Conservation (phyloP, 2,113 vertebrate genomes). For the Rhipidura dahli region DNA sequence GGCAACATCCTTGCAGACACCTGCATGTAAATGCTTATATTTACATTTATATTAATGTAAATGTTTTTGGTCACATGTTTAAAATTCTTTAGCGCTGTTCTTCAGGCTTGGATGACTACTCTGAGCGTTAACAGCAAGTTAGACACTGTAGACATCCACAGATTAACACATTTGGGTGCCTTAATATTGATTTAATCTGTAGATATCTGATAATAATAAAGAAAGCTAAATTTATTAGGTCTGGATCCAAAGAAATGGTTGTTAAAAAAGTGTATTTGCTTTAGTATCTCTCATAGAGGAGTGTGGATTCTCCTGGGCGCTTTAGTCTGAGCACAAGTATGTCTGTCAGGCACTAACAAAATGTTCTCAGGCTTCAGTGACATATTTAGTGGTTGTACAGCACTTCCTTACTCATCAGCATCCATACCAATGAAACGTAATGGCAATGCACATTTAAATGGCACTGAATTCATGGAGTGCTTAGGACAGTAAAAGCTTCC, state of each 20-base stretch:
- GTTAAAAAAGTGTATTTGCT: background rate
- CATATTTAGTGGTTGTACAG: background rate
- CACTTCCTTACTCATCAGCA: slow-evolving; percentile 4
- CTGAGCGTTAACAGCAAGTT: background rate
- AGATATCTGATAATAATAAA: background rate
- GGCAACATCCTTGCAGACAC: background rate
- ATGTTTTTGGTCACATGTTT: background rate
- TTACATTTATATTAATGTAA: background rate
- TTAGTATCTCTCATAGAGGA: background rate
- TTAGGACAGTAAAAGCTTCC: slow-evolving; percentile 54
- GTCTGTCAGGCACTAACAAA: background rate
- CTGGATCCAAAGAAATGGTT: background rate
- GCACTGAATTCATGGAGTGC: slow-evolving; percentile 29
- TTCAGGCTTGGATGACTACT: background rate
- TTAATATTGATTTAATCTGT: background rate
- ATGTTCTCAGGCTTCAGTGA: background rate
- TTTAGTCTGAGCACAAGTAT: background rate
- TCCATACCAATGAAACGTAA: background rate
- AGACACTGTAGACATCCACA: background rate
- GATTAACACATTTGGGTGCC: background rate
- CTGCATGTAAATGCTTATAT: background rate
- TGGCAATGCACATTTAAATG: slow-evolving; percentile 34
- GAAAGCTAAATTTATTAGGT: background rate
- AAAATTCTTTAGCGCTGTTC: background rate
- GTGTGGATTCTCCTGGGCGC: background rate